Percentiles rank a stretch among this genome's conserved stretches.
phyloP scores from a whole-genome alignment of 1,140 invertebrate genomes.

The Drosophila obscura region DNA sequence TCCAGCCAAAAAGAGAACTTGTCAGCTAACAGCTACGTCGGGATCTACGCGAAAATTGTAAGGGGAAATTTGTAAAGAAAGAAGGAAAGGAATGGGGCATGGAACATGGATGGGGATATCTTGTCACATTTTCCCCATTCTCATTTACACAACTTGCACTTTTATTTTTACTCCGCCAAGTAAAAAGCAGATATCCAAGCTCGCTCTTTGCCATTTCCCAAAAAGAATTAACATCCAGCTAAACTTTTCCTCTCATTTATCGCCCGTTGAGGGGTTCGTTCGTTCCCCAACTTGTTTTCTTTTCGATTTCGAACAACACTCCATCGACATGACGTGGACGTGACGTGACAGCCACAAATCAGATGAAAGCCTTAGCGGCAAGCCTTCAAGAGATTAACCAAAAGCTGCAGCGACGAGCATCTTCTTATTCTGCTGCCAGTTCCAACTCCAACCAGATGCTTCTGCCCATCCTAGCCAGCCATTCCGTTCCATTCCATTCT shows the following conservation, averaged over 20 bases:
- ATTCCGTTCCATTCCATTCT: constrained; percentile 2
- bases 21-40: constrained; percentile 23
- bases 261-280: not conserved
- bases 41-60: constrained; percentile 14
- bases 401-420: constrained; percentile 24
- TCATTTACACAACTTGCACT: constrained; percentile 36
- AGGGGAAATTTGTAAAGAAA: constrained; percentile 19
- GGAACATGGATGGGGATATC: constrained; percentile 14
- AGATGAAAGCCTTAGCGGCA: constrained; percentile 19
- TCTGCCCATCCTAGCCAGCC: not conserved
- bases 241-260: not conserved
- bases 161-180: constrained; percentile 3
- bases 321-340: constrained; percentile 25
- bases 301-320: constrained; percentile 20
- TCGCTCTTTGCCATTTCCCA: not conserved
- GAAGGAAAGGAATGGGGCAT: constrained; percentile 14
- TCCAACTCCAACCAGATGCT: too few relatives aligned
- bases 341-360: constrained; percentile 28
- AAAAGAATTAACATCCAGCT: not conserved
- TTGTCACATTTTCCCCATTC: constrained; percentile 24
- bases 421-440: constrained; percentile 10
- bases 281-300: constrained; percentile 9
- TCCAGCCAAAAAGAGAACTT: constrained; percentile 51
- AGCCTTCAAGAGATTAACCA: constrained; percentile 29
- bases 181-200: too few relatives aligned